These are phyloP conservation scores for Ispidina picta DNA, from an alignment of 2,797 vertebrate genomes.

Conservation along the genomic window DNA sequence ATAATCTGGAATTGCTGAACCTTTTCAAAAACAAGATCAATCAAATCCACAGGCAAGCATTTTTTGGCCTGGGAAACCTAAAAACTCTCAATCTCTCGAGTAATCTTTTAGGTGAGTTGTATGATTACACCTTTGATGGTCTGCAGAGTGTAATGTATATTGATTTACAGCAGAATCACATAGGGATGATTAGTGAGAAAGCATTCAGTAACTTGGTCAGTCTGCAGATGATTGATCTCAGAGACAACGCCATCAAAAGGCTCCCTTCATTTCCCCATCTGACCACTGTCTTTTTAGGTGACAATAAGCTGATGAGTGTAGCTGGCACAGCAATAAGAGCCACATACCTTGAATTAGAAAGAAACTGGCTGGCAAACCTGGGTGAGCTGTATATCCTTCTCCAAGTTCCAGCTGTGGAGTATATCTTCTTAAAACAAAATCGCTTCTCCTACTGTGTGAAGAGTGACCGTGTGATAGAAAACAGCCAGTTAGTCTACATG, in stretches of 20 bases:
- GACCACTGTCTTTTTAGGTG: constrained; percentile 56
- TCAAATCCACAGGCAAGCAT: constrained; percentile 77
- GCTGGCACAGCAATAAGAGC: not conserved
- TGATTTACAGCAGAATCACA: constrained; percentile 87
- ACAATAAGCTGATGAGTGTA: constrained; percentile 81
- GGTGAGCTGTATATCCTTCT: constrained; percentile 78
- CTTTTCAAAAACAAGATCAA: constrained; percentile 84
- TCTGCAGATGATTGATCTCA: constrained; percentile 77
- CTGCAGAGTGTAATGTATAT: constrained; percentile 71
- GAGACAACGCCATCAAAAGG: constrained; percentile 82
- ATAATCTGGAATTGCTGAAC: constrained; percentile 71
- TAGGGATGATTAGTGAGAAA: constrained; percentile 71
- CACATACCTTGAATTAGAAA: constrained; percentile 70
- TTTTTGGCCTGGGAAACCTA: constrained; percentile 80
- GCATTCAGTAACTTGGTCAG: constrained; percentile 78
- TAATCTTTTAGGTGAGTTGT: constrained; percentile 87
- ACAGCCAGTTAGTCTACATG: constrained; percentile 70
- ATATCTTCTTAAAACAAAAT: constrained; percentile 80
- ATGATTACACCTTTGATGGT: constrained; percentile 76
- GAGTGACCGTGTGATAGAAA: not conserved
- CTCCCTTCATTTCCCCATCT: constrained; percentile 76
- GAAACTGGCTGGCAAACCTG: constrained; percentile 81
- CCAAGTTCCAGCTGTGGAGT: constrained; percentile 53
- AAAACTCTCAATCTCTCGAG: constrained; percentile 81
- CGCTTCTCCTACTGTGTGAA: constrained; percentile 75